Base-by-base conservation (phyloP, 2,113 vertebrate genomes). In the Anhinga anhinga region DNA sequence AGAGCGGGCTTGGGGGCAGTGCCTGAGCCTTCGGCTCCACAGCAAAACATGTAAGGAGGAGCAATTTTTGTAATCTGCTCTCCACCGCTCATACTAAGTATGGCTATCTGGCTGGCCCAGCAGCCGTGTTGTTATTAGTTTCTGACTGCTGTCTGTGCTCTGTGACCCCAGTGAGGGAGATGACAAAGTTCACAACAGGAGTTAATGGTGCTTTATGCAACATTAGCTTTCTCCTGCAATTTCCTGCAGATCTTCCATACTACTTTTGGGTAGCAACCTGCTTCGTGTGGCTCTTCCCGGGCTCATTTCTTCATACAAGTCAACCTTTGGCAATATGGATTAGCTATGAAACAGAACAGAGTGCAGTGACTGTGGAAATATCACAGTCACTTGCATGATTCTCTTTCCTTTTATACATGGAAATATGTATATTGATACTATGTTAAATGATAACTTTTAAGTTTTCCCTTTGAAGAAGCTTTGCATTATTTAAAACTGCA, bases 181-280 rank as follows among this genome's bases (percentile, higher is more conserved):
- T 0, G 8, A 32, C 74, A 67, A 74, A 85, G 94, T 83, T 94
- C 89, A 77, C 84, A 45, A 62, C 70, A 69, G 91, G 80, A 93
- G 76, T 86, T 95, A 86, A 96, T 70, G 87, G 86, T 44, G 53
- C 50, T 88, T 92, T 76, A 86, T 58, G 79, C 91, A 87, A 86
- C 94, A 84, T 93, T 93, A 95, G 78, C 80, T 91, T 94, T 67
- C 77, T 81, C 87, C 69, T 86, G 84, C 40, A 52, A 76, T 89
- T 95, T 96, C 76, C 67, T 91, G 49, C 42, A 74, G 67, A 45
- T 86, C 92, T 94, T 88, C 82, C 55, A 20, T 50, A 12, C 53
- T 65, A 61, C 84, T 93, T 93, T 72, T 9, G 22, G 26, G 62
- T 32, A 91, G 72, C 49, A 88, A 82, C 90, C 61, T 86, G 72